These are phyloP conservation scores for Macquaria australasica DNA, from an alignment of 2,113 vertebrate genomes.

Conservation along the genomic window DNA sequence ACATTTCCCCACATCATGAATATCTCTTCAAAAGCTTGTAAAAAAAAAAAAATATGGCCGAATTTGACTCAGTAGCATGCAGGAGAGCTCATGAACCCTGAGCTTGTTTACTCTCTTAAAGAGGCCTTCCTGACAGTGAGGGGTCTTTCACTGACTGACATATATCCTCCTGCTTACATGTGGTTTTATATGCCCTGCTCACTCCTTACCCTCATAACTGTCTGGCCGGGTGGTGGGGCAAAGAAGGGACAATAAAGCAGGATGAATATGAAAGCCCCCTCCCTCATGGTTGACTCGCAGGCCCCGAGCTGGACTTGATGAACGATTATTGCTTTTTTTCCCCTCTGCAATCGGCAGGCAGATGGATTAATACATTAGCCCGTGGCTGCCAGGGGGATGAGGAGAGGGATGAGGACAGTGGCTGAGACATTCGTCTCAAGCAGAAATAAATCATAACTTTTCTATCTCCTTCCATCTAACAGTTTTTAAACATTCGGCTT, in stretches of 20 bases:
- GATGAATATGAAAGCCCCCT: conserved; percentile 70
- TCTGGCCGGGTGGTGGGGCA: conserved; percentile 34
- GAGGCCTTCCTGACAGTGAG: conserved; percentile 37
- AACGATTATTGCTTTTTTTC: conserved; percentile 63
- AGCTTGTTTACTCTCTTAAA: conserved; percentile 59
- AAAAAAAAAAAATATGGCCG: neutral
- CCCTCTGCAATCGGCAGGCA: conserved; percentile 58
- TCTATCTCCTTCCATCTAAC: conserved; percentile 57
- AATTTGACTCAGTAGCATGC: conserved; percentile 34
- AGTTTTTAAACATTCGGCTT: conserved; percentile 43
- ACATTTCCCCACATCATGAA: conserved; percentile 41
- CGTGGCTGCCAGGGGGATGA: conserved; percentile 62
- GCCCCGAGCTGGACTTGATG: conserved; percentile 64
- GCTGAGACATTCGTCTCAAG: conserved; percentile 52
- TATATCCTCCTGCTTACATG: conserved; percentile 75
- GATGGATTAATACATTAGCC: conserved; percentile 74
- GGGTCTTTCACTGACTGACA: conserved; percentile 59
- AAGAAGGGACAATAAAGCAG: conserved; percentile 60
- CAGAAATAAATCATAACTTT: conserved; percentile 86
- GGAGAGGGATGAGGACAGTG: conserved; percentile 57
- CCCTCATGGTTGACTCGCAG: conserved; percentile 31
- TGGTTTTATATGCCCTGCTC: conserved; percentile 61
- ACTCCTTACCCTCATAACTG: conserved; percentile 56
- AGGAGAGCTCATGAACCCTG: conserved; percentile 19
- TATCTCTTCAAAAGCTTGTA: conserved; percentile 40